Conservation (phyloP, 2,888 invertebrate genomes). For the Hydropsyche betteni region DNA sequence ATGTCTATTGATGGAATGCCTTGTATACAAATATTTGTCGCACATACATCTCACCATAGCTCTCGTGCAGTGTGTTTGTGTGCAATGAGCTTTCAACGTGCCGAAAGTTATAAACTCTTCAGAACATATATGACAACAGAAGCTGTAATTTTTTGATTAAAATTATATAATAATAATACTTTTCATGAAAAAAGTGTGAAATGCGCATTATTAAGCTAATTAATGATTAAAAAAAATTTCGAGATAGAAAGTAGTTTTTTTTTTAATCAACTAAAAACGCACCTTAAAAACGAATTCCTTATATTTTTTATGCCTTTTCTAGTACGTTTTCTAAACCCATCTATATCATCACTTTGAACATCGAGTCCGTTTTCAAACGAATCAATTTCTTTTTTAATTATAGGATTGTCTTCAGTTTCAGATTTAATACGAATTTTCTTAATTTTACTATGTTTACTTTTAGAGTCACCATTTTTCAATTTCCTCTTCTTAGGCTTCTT, state of each 20-base stretch:
- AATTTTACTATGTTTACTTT: conserved; percentile 21
- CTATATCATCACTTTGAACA: background rate
- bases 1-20: conserved; percentile 41
- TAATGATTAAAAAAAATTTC: background rate
- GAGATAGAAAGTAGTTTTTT: background rate
- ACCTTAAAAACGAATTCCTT: background rate
- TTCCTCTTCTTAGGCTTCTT: conserved; percentile 38
- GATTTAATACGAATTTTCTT: background rate
- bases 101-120: conserved; percentile 38
- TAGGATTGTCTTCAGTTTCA: background rate
- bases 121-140: conserved; percentile 45
- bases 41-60: conserved; percentile 46
- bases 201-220: too few species aligned
- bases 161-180: conserved; percentile 4
- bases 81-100: conserved; percentile 39
- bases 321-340: background rate
- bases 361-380: background rate
- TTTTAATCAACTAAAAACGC: too few species aligned
- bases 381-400: conserved; percentile 12
- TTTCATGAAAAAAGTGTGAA: background rate
- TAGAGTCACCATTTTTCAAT: conserved; percentile 2
- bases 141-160: conserved; percentile 20
- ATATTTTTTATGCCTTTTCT: conserved; percentile 9
- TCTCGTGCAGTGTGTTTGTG: conserved; percentile 35
- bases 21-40: conserved; percentile 43